Evolutionary conservation across 2,797 vertebrate species (phyloP).

Genomic region (Peromyscus eremicus): DNA sequence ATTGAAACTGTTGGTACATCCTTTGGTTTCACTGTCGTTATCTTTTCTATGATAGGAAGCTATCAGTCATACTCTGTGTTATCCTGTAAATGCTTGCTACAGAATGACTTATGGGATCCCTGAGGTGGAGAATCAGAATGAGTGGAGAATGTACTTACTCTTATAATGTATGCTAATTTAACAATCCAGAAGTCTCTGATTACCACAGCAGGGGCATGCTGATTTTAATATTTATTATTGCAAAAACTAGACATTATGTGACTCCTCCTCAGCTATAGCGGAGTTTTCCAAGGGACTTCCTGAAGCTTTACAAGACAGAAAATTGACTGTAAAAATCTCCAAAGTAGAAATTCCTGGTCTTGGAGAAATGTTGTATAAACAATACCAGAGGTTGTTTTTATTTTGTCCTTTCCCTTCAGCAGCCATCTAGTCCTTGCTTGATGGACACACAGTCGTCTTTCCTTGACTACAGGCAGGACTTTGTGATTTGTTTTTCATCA

Average conservation of each 20-base stretch:
- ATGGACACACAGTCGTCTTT: background rate
- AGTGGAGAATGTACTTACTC: slow-evolving; percentile 69
- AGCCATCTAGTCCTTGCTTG: background rate
- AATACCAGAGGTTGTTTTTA: background rate
- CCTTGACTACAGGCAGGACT: background rate
- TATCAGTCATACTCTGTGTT: background rate
- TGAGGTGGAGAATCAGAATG: slow-evolving; percentile 67
- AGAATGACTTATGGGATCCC: slow-evolving; percentile 59
- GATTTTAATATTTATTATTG: slow-evolving; percentile 79
- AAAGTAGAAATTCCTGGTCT: slow-evolving; percentile 4
- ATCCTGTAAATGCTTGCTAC: slow-evolving; percentile 37
- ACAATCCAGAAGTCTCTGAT: slow-evolving; percentile 78
- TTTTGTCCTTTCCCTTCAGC: background rate
- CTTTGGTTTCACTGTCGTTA: slow-evolving; percentile 10
- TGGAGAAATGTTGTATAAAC: slow-evolving; percentile 21
- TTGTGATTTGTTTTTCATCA: background rate
- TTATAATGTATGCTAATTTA: slow-evolving; percentile 81
- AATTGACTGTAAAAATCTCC: slow-evolving; percentile 45
- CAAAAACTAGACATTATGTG: slow-evolving; percentile 71
- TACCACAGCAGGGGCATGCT: slow-evolving; percentile 77
- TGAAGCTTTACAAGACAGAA: slow-evolving; percentile 74
- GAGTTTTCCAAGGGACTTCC: slow-evolving; percentile 72
- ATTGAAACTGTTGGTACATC: background rate
- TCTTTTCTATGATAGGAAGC: slow-evolving; percentile 47
- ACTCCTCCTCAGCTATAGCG: slow-evolving; percentile 72